These are phyloP conservation scores for Cathartes aura DNA, from an alignment of 2,113 vertebrate species.

Conservation along the genomic window DNA sequence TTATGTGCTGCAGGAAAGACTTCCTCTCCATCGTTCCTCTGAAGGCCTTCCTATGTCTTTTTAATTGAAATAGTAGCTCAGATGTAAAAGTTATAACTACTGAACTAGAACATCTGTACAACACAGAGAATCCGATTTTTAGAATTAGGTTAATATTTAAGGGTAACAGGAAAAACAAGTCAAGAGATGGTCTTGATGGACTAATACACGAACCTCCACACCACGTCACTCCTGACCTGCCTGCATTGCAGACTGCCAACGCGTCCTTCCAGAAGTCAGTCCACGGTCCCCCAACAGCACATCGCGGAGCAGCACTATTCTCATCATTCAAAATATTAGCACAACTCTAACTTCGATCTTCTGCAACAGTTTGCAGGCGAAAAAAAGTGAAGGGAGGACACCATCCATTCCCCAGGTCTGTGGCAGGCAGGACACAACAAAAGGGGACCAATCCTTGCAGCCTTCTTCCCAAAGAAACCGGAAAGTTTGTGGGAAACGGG, in stretches of 20 bases:
- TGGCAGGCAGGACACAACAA: not conserved
- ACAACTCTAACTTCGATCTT: not conserved
- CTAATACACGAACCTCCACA: rapidly evolving
- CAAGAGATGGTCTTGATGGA: not conserved
- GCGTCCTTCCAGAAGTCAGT: rapidly evolving
- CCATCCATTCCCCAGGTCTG: rapidly evolving
- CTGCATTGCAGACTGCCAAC: rapidly evolving
- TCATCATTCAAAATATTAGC: rapidly evolving
- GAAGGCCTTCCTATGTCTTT: not conserved
- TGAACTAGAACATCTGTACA: not conserved
- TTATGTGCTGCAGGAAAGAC: not conserved
- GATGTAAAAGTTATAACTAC: not conserved
- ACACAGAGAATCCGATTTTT: not conserved
- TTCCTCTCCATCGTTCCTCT: not conserved
- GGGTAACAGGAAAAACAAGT: not conserved
- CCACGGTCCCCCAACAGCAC: rapidly evolving
- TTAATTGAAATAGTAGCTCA: not conserved
- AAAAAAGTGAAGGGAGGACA: rapidly evolving
- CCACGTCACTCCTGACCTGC: rapidly evolving
- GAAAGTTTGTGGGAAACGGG: rapidly evolving
- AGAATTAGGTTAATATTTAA: not conserved
- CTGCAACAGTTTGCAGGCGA: rapidly evolving
- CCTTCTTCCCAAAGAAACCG: not conserved
- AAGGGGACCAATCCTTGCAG: rapidly evolving
- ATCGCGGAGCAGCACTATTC: rapidly evolving